Conservation (phyloP, 2,888 invertebrate species). For the Melanostoma mellinum region DNA sequence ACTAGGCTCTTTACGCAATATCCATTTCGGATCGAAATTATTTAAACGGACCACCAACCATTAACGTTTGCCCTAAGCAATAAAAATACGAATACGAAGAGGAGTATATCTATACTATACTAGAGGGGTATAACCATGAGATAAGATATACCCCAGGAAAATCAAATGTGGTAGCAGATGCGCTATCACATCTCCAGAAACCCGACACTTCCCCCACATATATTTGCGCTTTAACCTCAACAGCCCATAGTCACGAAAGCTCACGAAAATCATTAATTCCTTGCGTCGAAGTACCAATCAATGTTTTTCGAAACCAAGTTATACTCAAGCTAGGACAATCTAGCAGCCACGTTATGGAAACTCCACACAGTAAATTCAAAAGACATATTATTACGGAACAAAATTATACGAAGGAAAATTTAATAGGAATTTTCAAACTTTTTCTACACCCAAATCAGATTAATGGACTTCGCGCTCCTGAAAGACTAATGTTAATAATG, state of each 20-base stretch:
- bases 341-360: neutral
- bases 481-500: slow-evolving; percentile 49
- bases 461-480: slow-evolving; percentile 52
- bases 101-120: no score
- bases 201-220: neutral
- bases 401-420: slow-evolving; percentile 29
- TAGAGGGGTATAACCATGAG: no score
- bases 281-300: slow-evolving; percentile 43
- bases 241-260: slow-evolving; percentile 50
- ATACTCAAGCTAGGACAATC: slow-evolving; percentile 24
- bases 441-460: slow-evolving; percentile 35
- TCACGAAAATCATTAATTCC: slow-evolving; percentile 51
- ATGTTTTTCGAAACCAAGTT: slow-evolving; percentile 50
- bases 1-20: no score
- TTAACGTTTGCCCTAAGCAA: no score
- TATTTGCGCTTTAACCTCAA: slow-evolving; percentile 45
- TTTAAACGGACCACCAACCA: no score
- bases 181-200: slow-evolving; percentile 28
- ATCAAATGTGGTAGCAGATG: slow-evolving; percentile 49
- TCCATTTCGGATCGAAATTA: no score
- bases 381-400: slow-evolving; percentile 48
- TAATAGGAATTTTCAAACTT: slow-evolving; percentile 41
- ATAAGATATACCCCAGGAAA: no score
- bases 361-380: slow-evolving; percentile 11
- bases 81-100: no score